These are phyloP conservation scores for Leptogaster cylindrica DNA, from an alignment of 2,888 invertebrate genomes.

Conservation along the genomic window DNA sequence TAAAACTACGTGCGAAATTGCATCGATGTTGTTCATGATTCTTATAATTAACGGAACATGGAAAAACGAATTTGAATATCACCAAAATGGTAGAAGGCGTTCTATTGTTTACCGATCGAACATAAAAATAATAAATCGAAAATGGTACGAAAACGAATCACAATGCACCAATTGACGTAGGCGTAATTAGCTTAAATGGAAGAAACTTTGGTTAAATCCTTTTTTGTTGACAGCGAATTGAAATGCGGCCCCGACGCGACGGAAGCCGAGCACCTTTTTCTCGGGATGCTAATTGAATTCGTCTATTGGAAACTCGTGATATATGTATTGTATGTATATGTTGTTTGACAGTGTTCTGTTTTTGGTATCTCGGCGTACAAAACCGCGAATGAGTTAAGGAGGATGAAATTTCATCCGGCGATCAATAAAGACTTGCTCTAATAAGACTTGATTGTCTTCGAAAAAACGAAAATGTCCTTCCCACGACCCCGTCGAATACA, in stretches of 20 bases:
- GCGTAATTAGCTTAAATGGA: conserved; percentile 31
- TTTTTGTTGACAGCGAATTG: conserved; percentile 6
- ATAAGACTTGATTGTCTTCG: too few species aligned
- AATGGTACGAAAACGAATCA: not conserved
- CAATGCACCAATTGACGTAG: not conserved
- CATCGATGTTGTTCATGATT: not conserved
- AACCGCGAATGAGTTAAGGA: too few species aligned
- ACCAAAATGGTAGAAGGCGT: conserved; percentile 8
- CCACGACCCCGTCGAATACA: not conserved
- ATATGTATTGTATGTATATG: too few species aligned
- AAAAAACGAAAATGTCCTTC: not conserved
- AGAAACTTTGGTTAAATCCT: conserved; percentile 4
- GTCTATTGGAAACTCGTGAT: too few species aligned
- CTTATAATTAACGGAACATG: conserved; percentile 32
- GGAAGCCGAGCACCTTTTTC: too few species aligned
- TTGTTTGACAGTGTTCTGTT: too few species aligned
- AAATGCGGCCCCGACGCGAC: too few species aligned
- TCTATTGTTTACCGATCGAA: conserved; percentile 5
- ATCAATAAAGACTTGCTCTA: too few species aligned
- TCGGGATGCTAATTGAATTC: too few species aligned
- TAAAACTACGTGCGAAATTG: not conserved
- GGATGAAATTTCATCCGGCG: too few species aligned
- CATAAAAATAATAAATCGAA: not conserved
- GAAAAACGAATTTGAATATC: conserved; percentile 30
- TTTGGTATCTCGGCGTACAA: too few species aligned